phyloP scores from a whole-genome alignment of 1,140 invertebrate genomes.

The Maconellicoccus hirsutus region DNA sequence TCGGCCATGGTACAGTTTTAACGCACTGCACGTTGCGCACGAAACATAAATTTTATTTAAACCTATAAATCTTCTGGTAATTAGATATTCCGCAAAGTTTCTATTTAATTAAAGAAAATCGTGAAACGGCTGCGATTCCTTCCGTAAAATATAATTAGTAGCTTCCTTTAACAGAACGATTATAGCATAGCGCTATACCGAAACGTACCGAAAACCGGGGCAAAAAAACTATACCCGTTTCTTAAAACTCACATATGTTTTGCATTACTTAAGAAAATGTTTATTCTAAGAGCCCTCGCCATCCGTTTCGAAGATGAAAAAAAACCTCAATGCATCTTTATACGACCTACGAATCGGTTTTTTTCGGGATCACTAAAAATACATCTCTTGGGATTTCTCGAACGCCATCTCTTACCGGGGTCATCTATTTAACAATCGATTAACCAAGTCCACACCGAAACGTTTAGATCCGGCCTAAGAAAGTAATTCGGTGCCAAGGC shows the following conservation, averaged over 20 bases:
- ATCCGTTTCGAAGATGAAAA: neutral
- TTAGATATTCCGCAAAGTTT: constrained; percentile 4
- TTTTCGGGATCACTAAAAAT: too few relatives aligned
- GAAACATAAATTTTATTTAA: neutral
- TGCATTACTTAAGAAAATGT: neutral
- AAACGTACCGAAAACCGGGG: neutral
- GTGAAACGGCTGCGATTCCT: constrained; percentile 6
- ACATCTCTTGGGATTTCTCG: too few relatives aligned
- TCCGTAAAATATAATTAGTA: constrained; percentile 9
- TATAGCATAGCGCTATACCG: neutral
- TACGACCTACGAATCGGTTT: too few relatives aligned
- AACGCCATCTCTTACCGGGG: too few relatives aligned
- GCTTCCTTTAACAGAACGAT: neutral
- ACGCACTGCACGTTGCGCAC: neutral
- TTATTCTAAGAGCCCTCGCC: neutral
- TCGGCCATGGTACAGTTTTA: too few relatives aligned
- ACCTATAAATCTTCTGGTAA: constrained; percentile 4
- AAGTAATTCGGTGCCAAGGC: too few relatives aligned
- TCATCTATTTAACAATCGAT: too few relatives aligned
- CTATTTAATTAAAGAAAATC: constrained; percentile 10
- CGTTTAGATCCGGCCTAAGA: too few relatives aligned
- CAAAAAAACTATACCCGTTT: too few relatives aligned
- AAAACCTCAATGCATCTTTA: too few relatives aligned
- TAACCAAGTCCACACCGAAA: too few relatives aligned
- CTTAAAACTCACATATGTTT: neutral